A percentile compares a stretch with the other conserved stretches of the same genome.
Conservation (phyloP, 2,797 vertebrate genomes). For the Numenius phaeopus region DNA sequence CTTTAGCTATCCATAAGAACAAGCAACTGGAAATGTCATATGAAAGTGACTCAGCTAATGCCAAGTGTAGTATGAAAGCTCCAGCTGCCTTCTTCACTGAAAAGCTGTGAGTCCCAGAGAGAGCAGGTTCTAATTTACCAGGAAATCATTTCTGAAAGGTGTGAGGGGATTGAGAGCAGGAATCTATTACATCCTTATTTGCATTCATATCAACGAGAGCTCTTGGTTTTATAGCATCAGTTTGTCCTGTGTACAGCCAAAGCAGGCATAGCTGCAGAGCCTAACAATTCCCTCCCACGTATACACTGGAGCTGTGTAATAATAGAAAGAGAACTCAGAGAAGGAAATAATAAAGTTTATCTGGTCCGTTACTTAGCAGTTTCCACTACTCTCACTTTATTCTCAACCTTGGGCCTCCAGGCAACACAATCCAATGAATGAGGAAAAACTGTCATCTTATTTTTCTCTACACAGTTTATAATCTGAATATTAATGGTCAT, state of each 20-base stretch:
- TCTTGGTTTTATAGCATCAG: neutral
- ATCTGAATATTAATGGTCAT: neutral
- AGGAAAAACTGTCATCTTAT: neutral
- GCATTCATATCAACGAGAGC: neutral
- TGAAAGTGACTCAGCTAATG: neutral
- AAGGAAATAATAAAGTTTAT: neutral
- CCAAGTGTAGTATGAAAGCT: neutral
- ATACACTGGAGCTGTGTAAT: neutral
- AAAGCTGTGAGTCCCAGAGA: neutral
- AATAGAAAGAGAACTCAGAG: neutral
- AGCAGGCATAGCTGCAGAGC: neutral
- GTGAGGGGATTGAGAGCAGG: neutral
- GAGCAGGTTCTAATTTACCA: constrained; percentile 1
- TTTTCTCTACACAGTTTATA: neutral
- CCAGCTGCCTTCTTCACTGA: neutral
- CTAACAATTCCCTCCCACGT: neutral
- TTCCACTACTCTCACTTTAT: neutral
- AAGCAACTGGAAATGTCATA: neutral
- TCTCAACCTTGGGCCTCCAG: neutral
- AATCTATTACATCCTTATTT: neutral
- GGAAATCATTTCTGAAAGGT: neutral
- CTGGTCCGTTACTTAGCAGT: neutral
- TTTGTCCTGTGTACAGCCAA: neutral
- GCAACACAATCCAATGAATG: neutral
- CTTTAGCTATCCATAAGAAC: neutral